Evolutionary conservation across 2,113 vertebrate genomes (phyloP).

Genomic region (Lasiurus cinereus): DNA sequence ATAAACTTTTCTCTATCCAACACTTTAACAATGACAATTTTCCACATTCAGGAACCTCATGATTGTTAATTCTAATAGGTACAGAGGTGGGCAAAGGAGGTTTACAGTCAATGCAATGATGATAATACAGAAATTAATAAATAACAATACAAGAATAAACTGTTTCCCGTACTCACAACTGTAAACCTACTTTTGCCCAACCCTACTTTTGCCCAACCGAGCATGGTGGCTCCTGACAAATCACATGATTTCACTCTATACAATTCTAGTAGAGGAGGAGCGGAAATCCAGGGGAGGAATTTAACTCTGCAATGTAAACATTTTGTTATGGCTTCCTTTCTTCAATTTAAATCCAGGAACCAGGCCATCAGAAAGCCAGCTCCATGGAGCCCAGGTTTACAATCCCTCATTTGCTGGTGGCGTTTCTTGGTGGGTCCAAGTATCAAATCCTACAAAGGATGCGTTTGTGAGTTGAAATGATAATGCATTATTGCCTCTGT

Average conservation of each 20-base stretch:
- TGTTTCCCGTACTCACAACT: not conserved
- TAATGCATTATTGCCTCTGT: not conserved
- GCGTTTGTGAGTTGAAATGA: not conserved
- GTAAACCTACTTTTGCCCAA: not conserved
- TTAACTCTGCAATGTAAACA: not conserved
- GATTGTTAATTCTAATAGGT: not conserved
- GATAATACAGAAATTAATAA: not conserved
- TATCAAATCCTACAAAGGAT: not conserved
- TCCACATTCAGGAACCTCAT: not conserved
- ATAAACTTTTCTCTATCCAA: not conserved
- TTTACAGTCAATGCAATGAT: not conserved
- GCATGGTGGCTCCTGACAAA: not conserved
- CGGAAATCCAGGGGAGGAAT: not conserved
- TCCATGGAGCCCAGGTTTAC: not conserved
- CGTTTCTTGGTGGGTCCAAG: not conserved
- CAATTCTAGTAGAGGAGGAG: not conserved
- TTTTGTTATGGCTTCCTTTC: constrained; percentile 39
- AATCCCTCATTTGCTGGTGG: not conserved
- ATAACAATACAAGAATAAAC: not conserved
- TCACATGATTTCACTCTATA: not conserved
- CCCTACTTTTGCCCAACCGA: not conserved
- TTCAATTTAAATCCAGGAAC: not conserved
- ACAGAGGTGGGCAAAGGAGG: not conserved
- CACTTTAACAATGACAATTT: not conserved
- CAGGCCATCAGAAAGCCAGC: not conserved